phyloP scores from a whole-genome alignment of 2,113 vertebrate species.

The Desmodus rotundus region DNA sequence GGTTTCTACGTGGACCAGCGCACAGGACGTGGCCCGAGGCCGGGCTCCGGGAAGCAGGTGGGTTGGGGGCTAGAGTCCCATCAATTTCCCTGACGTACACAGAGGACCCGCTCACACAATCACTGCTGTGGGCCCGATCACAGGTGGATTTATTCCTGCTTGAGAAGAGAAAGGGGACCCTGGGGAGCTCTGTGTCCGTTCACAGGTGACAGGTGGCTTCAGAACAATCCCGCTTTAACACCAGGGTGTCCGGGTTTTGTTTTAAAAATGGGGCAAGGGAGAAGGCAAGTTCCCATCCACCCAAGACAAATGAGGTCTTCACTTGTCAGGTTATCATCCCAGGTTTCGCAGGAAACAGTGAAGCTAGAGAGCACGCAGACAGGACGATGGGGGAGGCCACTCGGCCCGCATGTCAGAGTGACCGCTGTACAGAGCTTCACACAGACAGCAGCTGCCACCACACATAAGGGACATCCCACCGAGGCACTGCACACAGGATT shows the following conservation, averaged over 20 bases:
- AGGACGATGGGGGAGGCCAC: fast-evolving
- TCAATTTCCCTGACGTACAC: neutral
- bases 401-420: too few relatives aligned
- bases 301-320: neutral
- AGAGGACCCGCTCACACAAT: fast-evolving
- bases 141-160: neutral
- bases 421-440: fast-evolving
- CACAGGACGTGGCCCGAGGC: neutral
- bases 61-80: neutral
- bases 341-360: neutral
- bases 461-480: fast-evolving
- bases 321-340: neutral
- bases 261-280: neutral
- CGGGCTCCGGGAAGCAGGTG: fast-evolving
- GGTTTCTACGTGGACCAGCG: fast-evolving
- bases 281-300: neutral
- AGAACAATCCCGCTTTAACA: fast-evolving
- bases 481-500: fast-evolving
- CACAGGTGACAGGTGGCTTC: neutral
- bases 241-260: neutral
- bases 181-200: fast-evolving
- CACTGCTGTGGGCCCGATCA: neutral
- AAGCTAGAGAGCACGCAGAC: neutral
- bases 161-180: neutral
- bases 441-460: fast-evolving